Conservation (phyloP, 2,113 vertebrate species). For the Noctilio leporinus region DNA sequence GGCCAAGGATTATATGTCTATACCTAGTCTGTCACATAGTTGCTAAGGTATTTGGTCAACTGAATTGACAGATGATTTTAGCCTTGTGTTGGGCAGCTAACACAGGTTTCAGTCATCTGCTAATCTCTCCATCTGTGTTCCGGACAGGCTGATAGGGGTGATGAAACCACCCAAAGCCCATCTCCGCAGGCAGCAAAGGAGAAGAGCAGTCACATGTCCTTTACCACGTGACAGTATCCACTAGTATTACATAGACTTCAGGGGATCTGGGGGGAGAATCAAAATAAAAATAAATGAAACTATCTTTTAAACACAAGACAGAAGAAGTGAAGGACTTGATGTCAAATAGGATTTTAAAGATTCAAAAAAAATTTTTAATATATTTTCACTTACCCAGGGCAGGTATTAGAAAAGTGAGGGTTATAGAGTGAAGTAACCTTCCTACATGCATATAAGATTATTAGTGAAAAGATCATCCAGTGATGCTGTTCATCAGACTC, state of each 20-base stretch:
- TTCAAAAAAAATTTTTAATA: not conserved
- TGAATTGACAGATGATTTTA: not conserved
- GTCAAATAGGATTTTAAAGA: not conserved
- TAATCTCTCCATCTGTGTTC: not conserved
- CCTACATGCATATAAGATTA: not conserved
- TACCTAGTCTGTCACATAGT: not conserved
- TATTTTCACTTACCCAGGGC: not conserved
- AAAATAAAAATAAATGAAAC: not conserved
- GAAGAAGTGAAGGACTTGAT: not conserved
- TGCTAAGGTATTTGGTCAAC: not conserved
- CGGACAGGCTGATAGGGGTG: not conserved
- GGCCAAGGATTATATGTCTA: not conserved
- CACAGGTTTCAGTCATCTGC: not conserved
- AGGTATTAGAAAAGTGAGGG: not conserved
- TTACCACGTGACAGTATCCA: not conserved
- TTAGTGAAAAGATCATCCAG: not conserved
- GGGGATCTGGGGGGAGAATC: not conserved
- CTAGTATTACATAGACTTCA: not conserved
- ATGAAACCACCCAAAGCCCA: not conserved
- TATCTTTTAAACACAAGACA: not conserved
- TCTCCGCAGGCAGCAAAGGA: not conserved
- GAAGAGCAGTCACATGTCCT: not conserved
- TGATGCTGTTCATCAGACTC: not conserved
- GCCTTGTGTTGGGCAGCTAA: not conserved
- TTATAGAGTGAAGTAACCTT: not conserved